Percentiles rank a stretch among this genome's conserved stretches.
Conservation (phyloP, 2,888 invertebrate species). For the Apodemia hepburni region DNA sequence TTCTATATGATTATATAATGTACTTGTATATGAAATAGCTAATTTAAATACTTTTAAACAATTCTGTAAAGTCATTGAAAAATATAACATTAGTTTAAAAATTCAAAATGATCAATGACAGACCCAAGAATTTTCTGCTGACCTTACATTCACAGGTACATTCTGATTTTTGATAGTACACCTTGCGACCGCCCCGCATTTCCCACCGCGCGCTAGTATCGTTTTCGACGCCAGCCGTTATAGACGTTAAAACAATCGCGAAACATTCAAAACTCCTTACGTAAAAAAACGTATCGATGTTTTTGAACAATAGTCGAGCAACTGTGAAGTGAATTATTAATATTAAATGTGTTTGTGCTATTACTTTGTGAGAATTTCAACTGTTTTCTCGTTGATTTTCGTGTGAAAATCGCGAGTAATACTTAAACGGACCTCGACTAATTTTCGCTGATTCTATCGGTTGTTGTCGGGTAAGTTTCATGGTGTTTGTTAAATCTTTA, state of each 20-base stretch:
- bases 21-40: too few relatives aligned
- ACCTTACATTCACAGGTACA: slow-evolving; percentile 18
- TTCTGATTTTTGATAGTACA: slow-evolving; percentile 15
- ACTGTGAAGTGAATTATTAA: slow-evolving; percentile 47
- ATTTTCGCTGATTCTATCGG: slow-evolving; percentile 53
- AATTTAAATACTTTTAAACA: not conserved
- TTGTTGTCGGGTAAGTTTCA: slow-evolving; percentile 46
- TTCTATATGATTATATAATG: too few relatives aligned
- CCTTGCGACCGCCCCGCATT: slow-evolving; percentile 12
- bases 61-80: slow-evolving; percentile 1
- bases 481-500: slow-evolving; percentile 27
- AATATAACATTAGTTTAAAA: not conserved
- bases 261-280: slow-evolving; percentile 55
- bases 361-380: slow-evolving; percentile 39
- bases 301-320: slow-evolving; percentile 42
- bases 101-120: slow-evolving; percentile 6
- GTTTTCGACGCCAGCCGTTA: slow-evolving; percentile 38
- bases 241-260: slow-evolving; percentile 34
- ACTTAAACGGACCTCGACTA: slow-evolving; percentile 64
- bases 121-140: slow-evolving; percentile 10
- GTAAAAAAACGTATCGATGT: slow-evolving; percentile 50
- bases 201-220: slow-evolving; percentile 53
- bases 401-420: slow-evolving; percentile 60
- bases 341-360: slow-evolving; percentile 8
- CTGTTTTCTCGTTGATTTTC: slow-evolving; percentile 61